Conservation (phyloP, 2,797 vertebrate species). For the Momotus momota region DNA sequence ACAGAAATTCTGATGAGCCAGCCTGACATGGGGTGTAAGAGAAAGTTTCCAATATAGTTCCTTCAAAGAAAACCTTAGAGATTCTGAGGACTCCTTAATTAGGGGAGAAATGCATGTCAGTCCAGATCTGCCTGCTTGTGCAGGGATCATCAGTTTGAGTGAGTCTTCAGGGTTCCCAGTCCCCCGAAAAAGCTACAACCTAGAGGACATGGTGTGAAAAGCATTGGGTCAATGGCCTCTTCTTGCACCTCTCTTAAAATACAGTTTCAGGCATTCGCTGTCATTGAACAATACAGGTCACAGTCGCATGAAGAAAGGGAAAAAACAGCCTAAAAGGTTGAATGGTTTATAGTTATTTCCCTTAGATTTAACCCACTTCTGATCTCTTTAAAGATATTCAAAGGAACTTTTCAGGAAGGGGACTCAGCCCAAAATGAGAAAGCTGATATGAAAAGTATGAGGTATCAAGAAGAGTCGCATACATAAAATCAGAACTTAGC, state of each 20-base stretch:
- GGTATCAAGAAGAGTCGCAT: not conserved
- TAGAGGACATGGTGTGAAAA: fast-evolving
- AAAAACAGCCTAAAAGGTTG: not conserved
- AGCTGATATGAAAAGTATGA: not conserved
- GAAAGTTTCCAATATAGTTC: not conserved
- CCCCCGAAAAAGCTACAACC: not conserved
- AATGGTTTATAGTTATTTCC: not conserved
- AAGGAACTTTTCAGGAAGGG: not conserved
- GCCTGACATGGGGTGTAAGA: not conserved
- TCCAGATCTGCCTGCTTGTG: not conserved
- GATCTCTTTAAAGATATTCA: not conserved
- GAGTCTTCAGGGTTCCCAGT: not conserved
- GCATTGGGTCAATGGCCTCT: fast-evolving
- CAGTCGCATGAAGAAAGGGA: not conserved
- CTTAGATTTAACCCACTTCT: not conserved
- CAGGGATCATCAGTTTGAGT: not conserved
- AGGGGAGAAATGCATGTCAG: not conserved
- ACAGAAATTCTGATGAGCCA: not conserved
- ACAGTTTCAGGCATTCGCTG: not conserved
- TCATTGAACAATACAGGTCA: not conserved
- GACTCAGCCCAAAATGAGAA: not conserved
- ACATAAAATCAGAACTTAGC: not conserved
- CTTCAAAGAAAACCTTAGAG: not conserved
- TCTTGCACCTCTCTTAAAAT: not conserved
- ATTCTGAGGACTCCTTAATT: not conserved